Base-by-base conservation (phyloP, 2,113 vertebrate species). In the Sylvilagus bachmani region DNA sequence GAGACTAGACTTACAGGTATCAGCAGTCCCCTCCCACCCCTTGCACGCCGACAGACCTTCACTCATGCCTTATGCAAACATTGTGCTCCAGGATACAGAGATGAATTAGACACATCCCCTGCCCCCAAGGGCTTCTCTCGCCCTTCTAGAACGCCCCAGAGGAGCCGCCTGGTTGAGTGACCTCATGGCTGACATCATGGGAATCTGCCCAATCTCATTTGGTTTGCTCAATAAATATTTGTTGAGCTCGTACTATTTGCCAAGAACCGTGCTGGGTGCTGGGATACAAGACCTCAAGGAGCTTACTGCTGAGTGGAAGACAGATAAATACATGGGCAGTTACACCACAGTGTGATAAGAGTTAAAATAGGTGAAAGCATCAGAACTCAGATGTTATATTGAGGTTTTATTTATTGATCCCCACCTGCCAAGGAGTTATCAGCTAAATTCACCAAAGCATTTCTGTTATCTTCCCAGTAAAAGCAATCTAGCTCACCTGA, bases 141-240 rank as follows among this genome's bases (percentile, higher is more conserved):
- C 12, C 58, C 86, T 93, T 95, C 90, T 88, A 92, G 82, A 96
- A 80, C 51, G n/a, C 36, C 93, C 93, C 66, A 51, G 55, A 80
- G 70, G 58, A 93, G 70, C 82, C 89, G 25, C 64, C 11, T 31
- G 62, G n/a, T 80, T 67, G 66, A 75, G 38, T 49, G 69, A 71
- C 73, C 55, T 96, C 94, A 92, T 71, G 70, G 38, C 44, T 97
- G 96, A 97, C 93, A 93, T 97, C 96, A 97, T 97, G 96, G 95
- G 96, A 97, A 95, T 92, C 88, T 92, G 53, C 93, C 83, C 92
- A 96, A 95, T 96, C 90, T 92, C 61, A 80, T 95, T 95, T 73
- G 90, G 38, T 96, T 92, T 85, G 93, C 94, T 97, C 83, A 89
- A 93, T 91, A 97, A 97, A 97, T 96, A 97, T 96, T 97, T 97